Conservation (phyloP, 2,888 invertebrate species). For the Cartodere bifasciata region DNA sequence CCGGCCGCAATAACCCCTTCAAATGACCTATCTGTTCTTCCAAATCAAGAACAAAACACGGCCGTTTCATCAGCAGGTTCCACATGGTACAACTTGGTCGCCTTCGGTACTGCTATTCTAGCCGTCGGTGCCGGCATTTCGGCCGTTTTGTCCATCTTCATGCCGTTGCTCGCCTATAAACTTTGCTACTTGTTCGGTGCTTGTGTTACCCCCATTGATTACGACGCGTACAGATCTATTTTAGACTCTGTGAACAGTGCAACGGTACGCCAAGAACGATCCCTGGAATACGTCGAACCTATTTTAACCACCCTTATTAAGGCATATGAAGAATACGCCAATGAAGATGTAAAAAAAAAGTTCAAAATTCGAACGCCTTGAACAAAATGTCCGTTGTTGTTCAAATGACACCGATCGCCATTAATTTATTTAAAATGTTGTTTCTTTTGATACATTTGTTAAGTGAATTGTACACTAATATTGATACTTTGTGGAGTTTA, state of each 20-base stretch:
- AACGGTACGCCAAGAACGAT: conserved; percentile 20
- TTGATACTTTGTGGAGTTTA: conserved; percentile 13
- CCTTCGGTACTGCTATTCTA: conserved; percentile 19
- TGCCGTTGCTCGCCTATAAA: conserved; percentile 27
- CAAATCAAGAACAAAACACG: no score
- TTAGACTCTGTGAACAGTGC: conserved; percentile 8
- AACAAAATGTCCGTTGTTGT: conserved; percentile 25
- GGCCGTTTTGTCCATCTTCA: conserved; percentile 21
- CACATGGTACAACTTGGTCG: conserved; percentile 5
- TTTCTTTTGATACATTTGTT: conserved; percentile 22
- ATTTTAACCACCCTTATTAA: conserved; percentile 26
- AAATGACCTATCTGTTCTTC: no score
- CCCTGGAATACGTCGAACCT: conserved; percentile 28
- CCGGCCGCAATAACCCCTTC: no score
- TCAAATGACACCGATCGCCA: conserved; percentile 25
- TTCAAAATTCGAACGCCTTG: conserved; percentile 23
- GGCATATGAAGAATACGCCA: conserved; percentile 28
- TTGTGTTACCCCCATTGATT: conserved; percentile 23
- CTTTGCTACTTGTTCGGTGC: conserved; percentile 29
- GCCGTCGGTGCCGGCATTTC: conserved; percentile 22
- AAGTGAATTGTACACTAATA: conserved; percentile 13
- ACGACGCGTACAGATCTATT: conserved; percentile 11
- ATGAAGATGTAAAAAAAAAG: conserved; percentile 27
- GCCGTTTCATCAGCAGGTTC: neutral
- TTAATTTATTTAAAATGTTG: conserved; percentile 23